These are phyloP conservation scores for Anas bahamensis DNA, from an alignment of 2,797 vertebrate genomes.

Conservation along the genomic window DNA sequence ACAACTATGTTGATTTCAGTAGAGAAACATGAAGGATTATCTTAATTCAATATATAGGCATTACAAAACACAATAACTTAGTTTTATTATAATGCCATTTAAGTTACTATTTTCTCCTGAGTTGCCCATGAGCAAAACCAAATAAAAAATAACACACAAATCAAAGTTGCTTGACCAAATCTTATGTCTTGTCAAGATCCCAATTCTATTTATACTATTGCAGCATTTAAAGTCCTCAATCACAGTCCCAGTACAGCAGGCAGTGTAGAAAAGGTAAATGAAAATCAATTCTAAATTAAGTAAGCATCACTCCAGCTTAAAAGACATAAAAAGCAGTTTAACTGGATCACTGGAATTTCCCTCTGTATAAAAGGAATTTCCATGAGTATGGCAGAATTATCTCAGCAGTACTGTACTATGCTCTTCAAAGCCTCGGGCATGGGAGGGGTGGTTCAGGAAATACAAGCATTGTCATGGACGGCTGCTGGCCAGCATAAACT, in stretches of 20 bases:
- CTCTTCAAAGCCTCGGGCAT: background rate
- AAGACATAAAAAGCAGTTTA: conserved; percentile 7
- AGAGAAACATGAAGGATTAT: background rate
- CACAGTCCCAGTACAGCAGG: background rate
- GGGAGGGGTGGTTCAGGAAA: conserved; percentile 13
- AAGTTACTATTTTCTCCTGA: background rate
- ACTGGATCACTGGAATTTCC: conserved; percentile 35
- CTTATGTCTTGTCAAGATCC: background rate
- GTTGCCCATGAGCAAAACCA: background rate
- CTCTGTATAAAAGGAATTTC: conserved; percentile 18
- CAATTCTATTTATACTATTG: background rate
- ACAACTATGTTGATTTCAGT: background rate
- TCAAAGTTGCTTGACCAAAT: background rate
- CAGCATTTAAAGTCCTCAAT: background rate
- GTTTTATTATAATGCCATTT: background rate
- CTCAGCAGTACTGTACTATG: background rate
- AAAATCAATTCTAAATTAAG: conserved; percentile 28
- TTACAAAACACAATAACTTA: background rate
- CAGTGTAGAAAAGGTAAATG: background rate
- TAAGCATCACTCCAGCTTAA: background rate
- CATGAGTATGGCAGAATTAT: background rate
- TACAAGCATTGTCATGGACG: background rate
- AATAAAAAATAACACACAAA: background rate
- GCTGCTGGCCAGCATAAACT: background rate
- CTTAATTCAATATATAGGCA: background rate